Conservation (phyloP, 2,113 vertebrate species). For the Prunella himalayana region DNA sequence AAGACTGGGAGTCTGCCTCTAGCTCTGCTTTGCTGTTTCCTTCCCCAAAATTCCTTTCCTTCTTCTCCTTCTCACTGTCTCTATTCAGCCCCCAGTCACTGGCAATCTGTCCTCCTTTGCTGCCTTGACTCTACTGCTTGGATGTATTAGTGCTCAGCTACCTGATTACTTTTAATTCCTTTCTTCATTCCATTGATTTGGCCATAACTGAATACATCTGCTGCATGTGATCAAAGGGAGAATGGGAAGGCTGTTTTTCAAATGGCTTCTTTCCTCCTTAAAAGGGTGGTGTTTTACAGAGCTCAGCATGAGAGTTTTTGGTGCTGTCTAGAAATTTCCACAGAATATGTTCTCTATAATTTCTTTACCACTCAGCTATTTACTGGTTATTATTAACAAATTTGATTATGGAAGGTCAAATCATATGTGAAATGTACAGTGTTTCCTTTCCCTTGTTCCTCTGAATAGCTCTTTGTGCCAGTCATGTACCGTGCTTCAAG, state of each 20-base stretch:
- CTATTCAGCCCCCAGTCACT: not conserved
- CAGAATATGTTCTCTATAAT: constrained; percentile 42
- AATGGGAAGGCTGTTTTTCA: not conserved
- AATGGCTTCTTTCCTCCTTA: not conserved
- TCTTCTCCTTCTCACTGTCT: not conserved
- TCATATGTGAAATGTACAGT: constrained; percentile 33
- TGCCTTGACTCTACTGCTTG: not conserved
- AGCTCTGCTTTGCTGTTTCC: not conserved
- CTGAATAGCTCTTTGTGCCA: constrained; percentile 22
- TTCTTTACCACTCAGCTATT: constrained; percentile 51
- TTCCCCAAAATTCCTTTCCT: not conserved
- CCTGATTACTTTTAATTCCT: constrained; percentile 16
- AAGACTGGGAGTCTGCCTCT: not conserved
- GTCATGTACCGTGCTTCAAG: not conserved
- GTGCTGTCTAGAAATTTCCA: constrained; percentile 57
- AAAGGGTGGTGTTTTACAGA: not conserved
- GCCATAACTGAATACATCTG: constrained; percentile 44
- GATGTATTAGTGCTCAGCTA: not conserved
- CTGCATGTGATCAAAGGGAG: not conserved
- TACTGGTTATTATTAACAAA: constrained; percentile 53
- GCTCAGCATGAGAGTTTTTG: constrained; percentile 34
- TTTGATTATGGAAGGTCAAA: constrained; percentile 47
- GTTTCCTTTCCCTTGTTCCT: constrained; percentile 19
- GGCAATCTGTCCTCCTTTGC: not conserved
- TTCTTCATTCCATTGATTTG: not conserved